Percentiles rank a stretch among this genome's conserved stretches.
Conservation (phyloP, 2,113 vertebrate genomes). For the Vicugna pacos region DNA sequence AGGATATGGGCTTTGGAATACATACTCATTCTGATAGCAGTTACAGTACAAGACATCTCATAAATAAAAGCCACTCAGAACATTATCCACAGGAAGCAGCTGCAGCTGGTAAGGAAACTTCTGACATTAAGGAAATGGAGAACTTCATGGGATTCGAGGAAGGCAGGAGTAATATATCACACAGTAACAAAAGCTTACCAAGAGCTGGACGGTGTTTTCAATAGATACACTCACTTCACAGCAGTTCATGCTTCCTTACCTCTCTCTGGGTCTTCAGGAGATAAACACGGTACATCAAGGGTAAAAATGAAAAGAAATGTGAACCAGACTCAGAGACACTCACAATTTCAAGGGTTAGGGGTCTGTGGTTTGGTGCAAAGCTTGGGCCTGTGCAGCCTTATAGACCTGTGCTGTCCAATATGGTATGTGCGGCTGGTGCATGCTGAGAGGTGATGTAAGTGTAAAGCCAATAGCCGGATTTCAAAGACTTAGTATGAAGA, state of each 20-base stretch:
- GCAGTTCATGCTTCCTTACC: background rate
- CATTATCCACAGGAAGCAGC: conserved; percentile 80
- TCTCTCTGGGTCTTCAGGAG: background rate
- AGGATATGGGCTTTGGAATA: conserved; percentile 5
- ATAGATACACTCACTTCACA: background rate
- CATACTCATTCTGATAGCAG: conserved; percentile 47
- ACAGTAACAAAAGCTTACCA: background rate
- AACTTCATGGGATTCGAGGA: conserved; percentile 43
- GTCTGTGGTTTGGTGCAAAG: background rate
- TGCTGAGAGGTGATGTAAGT: background rate
- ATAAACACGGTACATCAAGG: background rate
- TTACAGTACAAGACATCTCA: conserved; percentile 42
- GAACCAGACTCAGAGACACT: background rate
- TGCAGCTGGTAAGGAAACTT: conserved; percentile 63
- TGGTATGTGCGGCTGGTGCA: background rate
- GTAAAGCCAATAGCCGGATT: background rate
- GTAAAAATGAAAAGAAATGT: conserved; percentile 28
- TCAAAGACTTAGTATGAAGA: background rate
- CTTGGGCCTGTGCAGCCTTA: background rate
- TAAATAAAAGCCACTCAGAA: conserved; percentile 66
- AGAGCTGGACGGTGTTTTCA: background rate
- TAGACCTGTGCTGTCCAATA: background rate
- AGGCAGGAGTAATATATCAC: conserved; percentile 59
- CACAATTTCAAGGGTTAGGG: background rate
- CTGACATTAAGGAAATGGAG: conserved; percentile 72